Evolutionary conservation across 2,888 invertebrate species (phyloP).

Genomic region (Euplexia lucipara): DNA sequence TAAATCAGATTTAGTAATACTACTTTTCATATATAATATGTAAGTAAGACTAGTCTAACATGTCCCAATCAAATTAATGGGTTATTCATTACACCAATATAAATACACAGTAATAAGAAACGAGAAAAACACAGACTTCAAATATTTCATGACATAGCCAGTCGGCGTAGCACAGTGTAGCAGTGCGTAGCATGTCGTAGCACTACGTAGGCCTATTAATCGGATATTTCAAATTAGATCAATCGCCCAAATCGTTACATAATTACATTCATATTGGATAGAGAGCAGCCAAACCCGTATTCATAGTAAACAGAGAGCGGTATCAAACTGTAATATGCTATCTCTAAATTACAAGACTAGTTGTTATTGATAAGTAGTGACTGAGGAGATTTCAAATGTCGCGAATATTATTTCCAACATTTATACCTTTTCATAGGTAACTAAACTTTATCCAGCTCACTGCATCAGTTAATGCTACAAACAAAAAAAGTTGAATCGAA

Average conservation of each 20-base stretch:
- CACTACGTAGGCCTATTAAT: slow-evolving; percentile 14
- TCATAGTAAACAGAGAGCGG: no score
- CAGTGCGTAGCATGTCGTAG: slow-evolving; percentile 30
- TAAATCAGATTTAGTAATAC: not conserved
- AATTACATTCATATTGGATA: no score
- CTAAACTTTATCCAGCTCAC: not conserved
- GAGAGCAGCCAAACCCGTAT: no score
- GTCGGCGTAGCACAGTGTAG: slow-evolving; percentile 13
- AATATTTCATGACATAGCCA: not conserved
- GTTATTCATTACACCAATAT: not conserved
- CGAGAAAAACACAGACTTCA: not conserved
- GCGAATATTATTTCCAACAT: no score
- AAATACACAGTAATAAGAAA: not conserved
- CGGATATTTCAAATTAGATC: not conserved
- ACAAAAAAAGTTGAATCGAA: slow-evolving; percentile 46
- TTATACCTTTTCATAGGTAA: not conserved
- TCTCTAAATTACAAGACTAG: no score
- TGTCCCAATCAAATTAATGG: no score
- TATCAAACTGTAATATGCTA: no score
- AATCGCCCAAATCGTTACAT: not conserved
- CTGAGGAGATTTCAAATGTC: not conserved
- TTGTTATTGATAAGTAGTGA: no score
- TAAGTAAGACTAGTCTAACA: no score
- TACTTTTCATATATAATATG: no score
- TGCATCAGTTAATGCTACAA: slow-evolving; percentile 27